A percentile compares a stretch with the other conserved stretches of the same genome.
Evolutionary conservation across 2,797 vertebrate genomes (phyloP).

Genomic region (Fratercula arctica): DNA sequence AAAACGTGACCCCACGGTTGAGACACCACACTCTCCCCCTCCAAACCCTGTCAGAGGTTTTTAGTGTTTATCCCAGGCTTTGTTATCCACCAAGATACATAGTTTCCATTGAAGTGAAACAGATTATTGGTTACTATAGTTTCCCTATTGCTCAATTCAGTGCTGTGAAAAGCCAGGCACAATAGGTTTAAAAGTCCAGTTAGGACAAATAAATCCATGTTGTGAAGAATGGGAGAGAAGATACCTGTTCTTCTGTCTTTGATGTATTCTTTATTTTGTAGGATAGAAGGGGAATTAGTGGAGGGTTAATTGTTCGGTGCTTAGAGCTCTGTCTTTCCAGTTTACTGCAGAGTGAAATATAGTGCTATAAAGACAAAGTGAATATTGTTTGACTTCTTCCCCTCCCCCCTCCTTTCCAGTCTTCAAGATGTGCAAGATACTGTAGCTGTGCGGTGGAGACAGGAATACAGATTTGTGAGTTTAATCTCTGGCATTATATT

Average conservation of each 20-base stretch:
- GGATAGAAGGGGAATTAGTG: conserved; percentile 54
- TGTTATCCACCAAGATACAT: conserved; percentile 83
- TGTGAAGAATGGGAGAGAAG: conserved; percentile 66
- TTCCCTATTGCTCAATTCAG: conserved; percentile 80
- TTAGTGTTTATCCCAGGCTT: conserved; percentile 79
- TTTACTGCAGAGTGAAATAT: conserved; percentile 29
- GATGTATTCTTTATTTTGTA: conserved; percentile 62
- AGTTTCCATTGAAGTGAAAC: conserved; percentile 85
- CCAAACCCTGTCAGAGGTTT: conserved; percentile 67
- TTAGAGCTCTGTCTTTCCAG: conserved; percentile 57
- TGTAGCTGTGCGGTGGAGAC: neutral
- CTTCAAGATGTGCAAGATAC: conserved; percentile 34
- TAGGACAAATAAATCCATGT: conserved; percentile 63
- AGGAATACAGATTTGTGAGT: neutral
- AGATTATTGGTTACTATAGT: conserved; percentile 87
- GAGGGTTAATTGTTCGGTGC: conserved; percentile 55
- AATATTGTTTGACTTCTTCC: conserved; percentile 3
- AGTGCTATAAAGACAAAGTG: conserved; percentile 1
- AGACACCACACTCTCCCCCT: conserved; percentile 42
- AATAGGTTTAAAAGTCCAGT: conserved; percentile 73
- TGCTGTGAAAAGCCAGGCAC: conserved; percentile 69
- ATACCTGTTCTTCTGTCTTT: conserved; percentile 73
- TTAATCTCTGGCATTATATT: neutral
- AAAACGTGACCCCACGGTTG: conserved; percentile 70
- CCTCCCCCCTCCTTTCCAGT: neutral